These are phyloP conservation scores for Montipora foliosa DNA, from an alignment of 64 coral and sea anemone species.

Conservation along the genomic window DNA sequence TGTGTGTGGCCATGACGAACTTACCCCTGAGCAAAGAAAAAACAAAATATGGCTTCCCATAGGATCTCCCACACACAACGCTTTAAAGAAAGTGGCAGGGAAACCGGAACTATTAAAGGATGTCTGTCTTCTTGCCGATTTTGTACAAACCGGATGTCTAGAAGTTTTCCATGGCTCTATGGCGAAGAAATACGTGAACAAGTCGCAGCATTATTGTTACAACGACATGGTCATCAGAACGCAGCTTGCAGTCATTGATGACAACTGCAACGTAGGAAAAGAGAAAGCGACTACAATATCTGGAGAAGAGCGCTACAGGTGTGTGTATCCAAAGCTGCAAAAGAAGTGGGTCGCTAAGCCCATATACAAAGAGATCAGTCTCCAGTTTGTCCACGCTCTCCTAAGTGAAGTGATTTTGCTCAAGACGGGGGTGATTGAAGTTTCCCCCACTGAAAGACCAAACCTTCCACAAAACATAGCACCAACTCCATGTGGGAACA, in stretches of 20 bases:
- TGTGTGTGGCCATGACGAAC: background rate
- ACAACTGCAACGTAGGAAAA: too few relatives aligned
- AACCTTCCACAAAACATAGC: background rate
- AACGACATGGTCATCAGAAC: constrained; percentile 48
- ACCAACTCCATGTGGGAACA: background rate
- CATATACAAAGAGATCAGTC: background rate
- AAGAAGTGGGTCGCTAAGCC: constrained; percentile 56
- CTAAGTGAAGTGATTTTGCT: background rate
- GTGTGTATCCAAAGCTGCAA: constrained; percentile 13
- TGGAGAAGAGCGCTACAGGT: constrained; percentile 37
- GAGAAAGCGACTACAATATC: constrained; percentile 18
- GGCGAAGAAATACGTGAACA: constrained; percentile 10
- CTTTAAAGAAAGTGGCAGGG: constrained; percentile 14
- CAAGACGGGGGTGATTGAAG: background rate
- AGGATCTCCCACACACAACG: constrained; percentile 21
- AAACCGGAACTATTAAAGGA: constrained; percentile 31
- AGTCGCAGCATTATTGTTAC: constrained; percentile 63
- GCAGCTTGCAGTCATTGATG: constrained; percentile 21
- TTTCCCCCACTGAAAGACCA: background rate
- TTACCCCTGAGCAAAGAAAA: background rate
- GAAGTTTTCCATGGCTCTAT: constrained; percentile 33
- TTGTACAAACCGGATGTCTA: constrained; percentile 39
- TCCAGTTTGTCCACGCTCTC: background rate
- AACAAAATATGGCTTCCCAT: constrained; percentile 4
- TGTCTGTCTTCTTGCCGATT: constrained; percentile 11